Percentiles rank a stretch among this genome's conserved stretches.
These are phyloP conservation scores for Phaenicophaeus curvirostris DNA, from an alignment of 2,797 vertebrate genomes.

Conservation along the genomic window DNA sequence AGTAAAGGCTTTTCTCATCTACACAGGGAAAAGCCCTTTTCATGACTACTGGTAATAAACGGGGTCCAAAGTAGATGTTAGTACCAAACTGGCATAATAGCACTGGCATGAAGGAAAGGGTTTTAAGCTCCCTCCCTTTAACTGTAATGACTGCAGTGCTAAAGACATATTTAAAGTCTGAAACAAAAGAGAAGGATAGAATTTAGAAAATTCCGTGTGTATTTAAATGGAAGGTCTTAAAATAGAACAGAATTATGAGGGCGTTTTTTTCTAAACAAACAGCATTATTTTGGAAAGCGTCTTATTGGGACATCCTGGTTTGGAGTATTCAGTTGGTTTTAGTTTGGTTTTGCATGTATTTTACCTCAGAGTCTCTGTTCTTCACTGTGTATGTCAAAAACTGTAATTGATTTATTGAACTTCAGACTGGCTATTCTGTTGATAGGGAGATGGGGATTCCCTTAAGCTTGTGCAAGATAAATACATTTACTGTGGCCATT, in stretches of 20 bases:
- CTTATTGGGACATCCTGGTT: neutral
- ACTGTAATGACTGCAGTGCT: neutral
- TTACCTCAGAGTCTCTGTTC: neutral
- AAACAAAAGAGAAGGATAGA: neutral
- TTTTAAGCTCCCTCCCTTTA: neutral
- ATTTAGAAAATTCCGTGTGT: neutral
- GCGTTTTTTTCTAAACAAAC: neutral
- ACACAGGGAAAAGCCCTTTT: neutral
- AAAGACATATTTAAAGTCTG: neutral
- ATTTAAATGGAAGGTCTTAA: neutral
- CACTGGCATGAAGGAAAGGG: neutral
- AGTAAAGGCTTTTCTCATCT: neutral
- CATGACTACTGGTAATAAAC: neutral
- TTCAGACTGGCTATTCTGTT: neutral
- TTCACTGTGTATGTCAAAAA: neutral
- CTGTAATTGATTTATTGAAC: neutral
- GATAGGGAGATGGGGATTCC: neutral
- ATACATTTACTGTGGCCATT: neutral
- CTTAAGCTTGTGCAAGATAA: neutral
- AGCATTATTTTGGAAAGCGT: neutral
- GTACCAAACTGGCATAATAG: neutral
- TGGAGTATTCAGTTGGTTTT: neutral
- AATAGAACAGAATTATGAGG: neutral
- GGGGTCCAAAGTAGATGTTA: neutral
- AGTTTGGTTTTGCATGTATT: neutral